Conservation (phyloP, 2,113 vertebrate species). For the Larimichthys crocea region DNA sequence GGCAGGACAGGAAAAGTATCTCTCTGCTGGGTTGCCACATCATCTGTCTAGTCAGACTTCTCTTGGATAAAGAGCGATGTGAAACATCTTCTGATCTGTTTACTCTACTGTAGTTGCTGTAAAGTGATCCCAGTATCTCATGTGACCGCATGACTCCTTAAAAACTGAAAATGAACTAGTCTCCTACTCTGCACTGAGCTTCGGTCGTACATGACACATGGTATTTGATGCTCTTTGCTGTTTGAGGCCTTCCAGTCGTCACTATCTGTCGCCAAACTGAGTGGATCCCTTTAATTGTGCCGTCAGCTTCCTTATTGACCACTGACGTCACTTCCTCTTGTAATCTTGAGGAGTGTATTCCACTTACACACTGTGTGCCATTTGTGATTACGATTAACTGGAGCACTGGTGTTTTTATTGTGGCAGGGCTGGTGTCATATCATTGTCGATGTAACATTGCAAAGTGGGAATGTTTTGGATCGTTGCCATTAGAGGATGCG, state of each 20-base stretch:
- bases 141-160: background rate
- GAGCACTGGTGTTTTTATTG: constrained; percentile 24
- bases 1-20: no score
- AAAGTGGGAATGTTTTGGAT: background rate
- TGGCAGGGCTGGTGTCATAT: background rate
- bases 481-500: constrained; percentile 5
- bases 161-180: background rate
- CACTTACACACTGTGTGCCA: background rate
- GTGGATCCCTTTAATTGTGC: background rate
- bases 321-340: constrained; percentile 36
- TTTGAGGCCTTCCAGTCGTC: background rate
- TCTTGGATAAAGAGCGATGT: background rate
- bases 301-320: constrained; percentile 22
- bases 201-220: no score
- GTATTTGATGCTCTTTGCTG: background rate
- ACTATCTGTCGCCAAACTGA: background rate
- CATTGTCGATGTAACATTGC: background rate
- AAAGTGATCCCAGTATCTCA: background rate
- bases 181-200: no score
- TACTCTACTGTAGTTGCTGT: background rate
- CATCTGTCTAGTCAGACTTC: background rate
- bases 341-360: constrained; percentile 11
- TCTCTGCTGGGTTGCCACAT: background rate
- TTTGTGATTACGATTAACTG: constrained; percentile 28
- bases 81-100: background rate